Conservation (phyloP, 2,797 vertebrate species). For the Crocodylus rhombifer region DNA sequence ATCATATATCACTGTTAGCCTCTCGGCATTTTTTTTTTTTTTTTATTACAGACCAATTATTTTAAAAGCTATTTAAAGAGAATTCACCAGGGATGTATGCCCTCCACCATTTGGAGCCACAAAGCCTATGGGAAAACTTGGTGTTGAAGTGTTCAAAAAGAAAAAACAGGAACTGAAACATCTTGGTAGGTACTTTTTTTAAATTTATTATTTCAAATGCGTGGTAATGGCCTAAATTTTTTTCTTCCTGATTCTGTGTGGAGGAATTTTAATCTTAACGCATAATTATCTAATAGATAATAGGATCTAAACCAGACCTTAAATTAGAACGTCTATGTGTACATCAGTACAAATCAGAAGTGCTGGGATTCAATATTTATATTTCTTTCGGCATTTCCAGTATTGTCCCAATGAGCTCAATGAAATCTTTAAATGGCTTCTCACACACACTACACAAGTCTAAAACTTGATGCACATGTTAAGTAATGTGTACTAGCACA, state of each 20-base stretch:
- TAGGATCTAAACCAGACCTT: not conserved
- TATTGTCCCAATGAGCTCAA: not conserved
- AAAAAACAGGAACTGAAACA: not conserved
- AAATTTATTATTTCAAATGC: not conserved
- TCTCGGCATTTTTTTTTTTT: not conserved
- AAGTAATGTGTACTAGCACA: not conserved
- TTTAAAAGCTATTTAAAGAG: slow-evolving; percentile 36
- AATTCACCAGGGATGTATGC: slow-evolving; percentile 1
- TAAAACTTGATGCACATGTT: not conserved
- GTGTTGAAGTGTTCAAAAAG: not conserved
- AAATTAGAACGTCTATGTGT: not conserved
- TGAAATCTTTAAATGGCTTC: not conserved
- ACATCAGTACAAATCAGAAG: not conserved
- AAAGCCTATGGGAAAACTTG: not conserved
- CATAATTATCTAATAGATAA: not conserved
- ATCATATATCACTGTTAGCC: not conserved
- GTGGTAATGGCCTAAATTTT: not conserved
- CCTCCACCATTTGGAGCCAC: not conserved
- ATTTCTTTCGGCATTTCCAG: not conserved
- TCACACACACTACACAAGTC: not conserved
- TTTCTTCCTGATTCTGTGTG: not conserved
- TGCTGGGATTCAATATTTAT: not conserved
- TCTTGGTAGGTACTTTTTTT: not conserved
- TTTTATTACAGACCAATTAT: slow-evolving; percentile 7
- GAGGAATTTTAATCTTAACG: not conserved